phyloP scores from a whole-genome alignment of 2,113 vertebrate species.

The Callocephalon fimbriatum region DNA sequence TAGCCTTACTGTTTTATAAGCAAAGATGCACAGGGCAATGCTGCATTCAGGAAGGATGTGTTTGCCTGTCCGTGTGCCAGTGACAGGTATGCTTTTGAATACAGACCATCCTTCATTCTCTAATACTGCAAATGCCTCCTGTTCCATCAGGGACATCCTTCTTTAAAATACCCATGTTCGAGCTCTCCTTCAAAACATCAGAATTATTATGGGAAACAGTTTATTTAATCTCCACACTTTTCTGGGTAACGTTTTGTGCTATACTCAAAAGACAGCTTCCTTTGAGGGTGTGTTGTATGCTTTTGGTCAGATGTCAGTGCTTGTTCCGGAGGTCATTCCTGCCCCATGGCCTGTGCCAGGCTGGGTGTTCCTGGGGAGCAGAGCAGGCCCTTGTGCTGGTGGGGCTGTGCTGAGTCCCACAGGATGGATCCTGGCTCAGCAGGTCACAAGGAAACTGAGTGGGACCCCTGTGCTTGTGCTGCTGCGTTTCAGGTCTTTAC shows the following conservation, averaged over 20 bases:
- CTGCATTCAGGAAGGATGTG: not conserved
- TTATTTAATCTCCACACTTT: not conserved
- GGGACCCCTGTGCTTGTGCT: accelerated
- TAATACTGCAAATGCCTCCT: not conserved
- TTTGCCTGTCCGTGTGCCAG: not conserved
- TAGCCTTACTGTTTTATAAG: not conserved
- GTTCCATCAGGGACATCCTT: not conserved
- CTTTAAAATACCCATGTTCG: not conserved
- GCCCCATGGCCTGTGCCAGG: not conserved
- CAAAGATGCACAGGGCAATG: not conserved
- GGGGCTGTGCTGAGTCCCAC: accelerated
- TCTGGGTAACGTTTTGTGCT: not conserved
- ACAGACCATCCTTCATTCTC: not conserved
- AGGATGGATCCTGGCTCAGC: accelerated
- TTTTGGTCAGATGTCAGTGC: not conserved
- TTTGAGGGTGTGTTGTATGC: not conserved
- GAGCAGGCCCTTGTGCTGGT: not conserved
- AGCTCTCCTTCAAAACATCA: not conserved
- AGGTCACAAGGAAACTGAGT: accelerated
- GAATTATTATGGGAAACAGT: not conserved
- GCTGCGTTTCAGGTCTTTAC: not conserved
- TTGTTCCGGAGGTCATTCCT: not conserved
- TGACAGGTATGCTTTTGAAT: not conserved
- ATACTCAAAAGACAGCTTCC: not conserved
- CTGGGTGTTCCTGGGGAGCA: not conserved